Evolutionary conservation across 2,797 vertebrate genomes (phyloP), one percentile per base, ranked within the genome.

Genomic region (Crocodylus rhombifer): DNA sequence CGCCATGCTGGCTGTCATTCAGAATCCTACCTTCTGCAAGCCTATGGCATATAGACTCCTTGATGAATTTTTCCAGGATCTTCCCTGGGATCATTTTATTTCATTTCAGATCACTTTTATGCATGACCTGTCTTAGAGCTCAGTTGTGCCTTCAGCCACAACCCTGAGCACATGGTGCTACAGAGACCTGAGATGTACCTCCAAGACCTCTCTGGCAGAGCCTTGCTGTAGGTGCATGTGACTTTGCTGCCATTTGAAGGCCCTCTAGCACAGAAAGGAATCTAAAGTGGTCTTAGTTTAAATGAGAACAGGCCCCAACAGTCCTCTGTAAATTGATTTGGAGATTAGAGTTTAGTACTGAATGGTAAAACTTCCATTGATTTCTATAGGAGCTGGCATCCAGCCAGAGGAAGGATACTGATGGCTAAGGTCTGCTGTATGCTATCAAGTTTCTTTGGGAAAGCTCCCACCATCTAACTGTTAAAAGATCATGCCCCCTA

Each of bases 181-280:
- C 77, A 69, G 63, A 87, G 82, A 75, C 13, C 17, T 76, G 36
- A 28, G 61, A 42, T 82, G 30, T 74, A 85, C 79, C 91, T 86
- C 61, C 62, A 56, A 51, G 73, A 62, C 76, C 73, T 55, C 33
- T 23, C 18, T 58, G 57, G 85, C 71, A 14, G 67, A 69, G n/a
- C 25, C 6, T 16, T 93, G 60, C 86, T 80, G 42, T 26, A 94
- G 64, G 14, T 65, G 33, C 28, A 57, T 55, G 4, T 63, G 75
- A 77, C 28, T 51, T 23, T 71, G 3, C 14, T 94, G 78, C 62
- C 64, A 30, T 30, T 16, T 4, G 4, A 18, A 62, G 80, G 30
- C 28, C 30, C 62, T 83, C 79, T 91, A 7, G 51, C 16, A n/a
- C 2, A 14, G 2, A 21, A 3, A 73, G 55, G 25, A 8, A 0